A percentile compares a stretch with the other conserved stretches of the same genome.
phyloP scores from a whole-genome alignment of 2,888 invertebrate species.

The Chaetogeoica ovagalla region DNA sequence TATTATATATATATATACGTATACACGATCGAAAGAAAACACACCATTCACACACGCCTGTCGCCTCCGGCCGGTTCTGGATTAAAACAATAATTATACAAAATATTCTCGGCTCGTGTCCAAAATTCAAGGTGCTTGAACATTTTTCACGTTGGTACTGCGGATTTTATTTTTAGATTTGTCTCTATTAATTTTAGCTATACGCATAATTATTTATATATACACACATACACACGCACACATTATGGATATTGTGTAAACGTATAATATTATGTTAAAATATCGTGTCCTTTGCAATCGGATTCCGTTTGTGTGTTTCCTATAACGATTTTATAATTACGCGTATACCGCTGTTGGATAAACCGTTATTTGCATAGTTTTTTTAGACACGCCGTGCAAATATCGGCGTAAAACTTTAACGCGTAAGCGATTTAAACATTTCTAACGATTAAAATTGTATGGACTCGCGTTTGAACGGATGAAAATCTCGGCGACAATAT shows the following conservation, averaged over 20 bases:
- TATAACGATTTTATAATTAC: background rate
- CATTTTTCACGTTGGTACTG: constrained; percentile 42
- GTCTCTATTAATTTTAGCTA: constrained; percentile 41
- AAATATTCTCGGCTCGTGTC: constrained; percentile 42
- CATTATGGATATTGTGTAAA: background rate
- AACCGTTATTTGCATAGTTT: no score
- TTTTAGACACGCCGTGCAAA: no score
- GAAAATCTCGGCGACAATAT: no score
- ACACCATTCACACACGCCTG: no score
- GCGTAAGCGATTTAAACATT: no score
- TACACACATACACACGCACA: no score
- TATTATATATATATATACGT: no score
- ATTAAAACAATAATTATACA: constrained; percentile 46
- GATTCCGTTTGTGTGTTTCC: background rate
- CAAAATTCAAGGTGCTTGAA: constrained; percentile 44
- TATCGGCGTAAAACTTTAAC: no score
- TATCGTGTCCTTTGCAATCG: background rate
- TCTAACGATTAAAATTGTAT: no score
- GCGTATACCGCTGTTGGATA: background rate
- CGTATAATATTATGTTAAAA: background rate
- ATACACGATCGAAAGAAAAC: no score
- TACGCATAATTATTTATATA: constrained; percentile 4
- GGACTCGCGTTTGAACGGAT: no score
- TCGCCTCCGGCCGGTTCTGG: constrained; percentile 1
- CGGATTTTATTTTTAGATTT: constrained; percentile 38